A percentile compares a stretch with the other conserved stretches of the same genome.
Evolutionary conservation across 2,113 vertebrate species (phyloP).

Genomic region (Anser brachyrhynchus): DNA sequence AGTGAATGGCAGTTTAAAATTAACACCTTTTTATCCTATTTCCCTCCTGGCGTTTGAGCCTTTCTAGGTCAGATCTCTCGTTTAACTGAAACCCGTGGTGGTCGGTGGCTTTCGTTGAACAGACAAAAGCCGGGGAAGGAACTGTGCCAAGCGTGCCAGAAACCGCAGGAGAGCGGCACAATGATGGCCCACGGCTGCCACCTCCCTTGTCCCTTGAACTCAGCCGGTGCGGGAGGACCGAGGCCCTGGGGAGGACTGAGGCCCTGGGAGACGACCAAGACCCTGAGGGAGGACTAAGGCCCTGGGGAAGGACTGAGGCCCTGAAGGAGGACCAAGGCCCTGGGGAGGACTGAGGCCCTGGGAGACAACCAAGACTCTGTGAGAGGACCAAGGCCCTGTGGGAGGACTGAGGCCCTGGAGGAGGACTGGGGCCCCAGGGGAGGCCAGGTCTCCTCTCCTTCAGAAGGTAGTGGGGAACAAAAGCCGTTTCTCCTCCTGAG

Average conservation of each 20-base stretch:
- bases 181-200: neutral
- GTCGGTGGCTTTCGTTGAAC: no score
- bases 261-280: no score
- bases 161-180: neutral
- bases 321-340: no score
- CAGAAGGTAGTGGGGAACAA: fast-evolving
- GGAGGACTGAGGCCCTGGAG: neutral
- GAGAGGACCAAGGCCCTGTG: no score
- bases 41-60: neutral
- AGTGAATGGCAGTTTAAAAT: neutral
- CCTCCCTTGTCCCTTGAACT: neutral
- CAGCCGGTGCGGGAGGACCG: neutral
- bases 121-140: neutral
- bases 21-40: neutral
- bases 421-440: neutral
- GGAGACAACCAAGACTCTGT: neutral
- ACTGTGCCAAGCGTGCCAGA: neutral
- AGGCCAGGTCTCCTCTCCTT: neutral
- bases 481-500: neutral
- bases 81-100: neutral
- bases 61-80: neutral
- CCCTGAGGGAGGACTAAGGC: neutral
- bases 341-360: neutral
- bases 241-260: neutral
- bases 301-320: no score